These are phyloP conservation scores for Porites lutea DNA, from an alignment of 64 coral and sea anemone species.

Conservation along the genomic window DNA sequence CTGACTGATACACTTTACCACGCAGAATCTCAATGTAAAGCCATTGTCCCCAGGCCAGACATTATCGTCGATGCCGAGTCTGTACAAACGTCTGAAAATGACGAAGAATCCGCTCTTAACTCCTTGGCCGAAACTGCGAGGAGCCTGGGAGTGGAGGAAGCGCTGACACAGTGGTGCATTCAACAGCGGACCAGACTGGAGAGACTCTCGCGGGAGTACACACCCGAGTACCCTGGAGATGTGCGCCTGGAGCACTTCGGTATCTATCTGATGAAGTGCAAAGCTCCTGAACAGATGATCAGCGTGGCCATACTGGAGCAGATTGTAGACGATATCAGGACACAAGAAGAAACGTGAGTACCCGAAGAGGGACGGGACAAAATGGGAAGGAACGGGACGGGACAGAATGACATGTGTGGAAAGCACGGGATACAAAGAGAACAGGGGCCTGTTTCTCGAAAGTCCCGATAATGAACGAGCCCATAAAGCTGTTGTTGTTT, in stretches of 20 bases:
- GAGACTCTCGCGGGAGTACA: conserved; percentile 35
- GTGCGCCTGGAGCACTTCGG: conserved; percentile 88
- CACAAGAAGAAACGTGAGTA: conserved; percentile 45
- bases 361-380: background rate
- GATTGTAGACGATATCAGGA: conserved; percentile 75
- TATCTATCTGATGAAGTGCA: conserved; percentile 83
- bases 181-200: conserved; percentile 61
- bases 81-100: conserved; percentile 19
- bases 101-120: background rate
- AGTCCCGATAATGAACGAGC: no score
- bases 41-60: conserved; percentile 41
- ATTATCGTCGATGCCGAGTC: conserved; percentile 11
- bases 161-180: conserved; percentile 58
- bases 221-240: conserved; percentile 66
- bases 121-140: conserved; percentile 54
- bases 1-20: background rate
- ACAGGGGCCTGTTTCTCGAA: no score
- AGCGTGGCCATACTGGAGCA: conserved; percentile 81
- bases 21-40: conserved; percentile 45
- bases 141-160: conserved; percentile 50
- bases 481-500: no score
- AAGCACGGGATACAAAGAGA: background rate
- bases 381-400: background rate
- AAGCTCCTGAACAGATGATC: conserved; percentile 48
- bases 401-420: background rate